phyloP scores from a whole-genome alignment of 53 echinoderm and acorn worm species.

The Stichopus horrens region DNA sequence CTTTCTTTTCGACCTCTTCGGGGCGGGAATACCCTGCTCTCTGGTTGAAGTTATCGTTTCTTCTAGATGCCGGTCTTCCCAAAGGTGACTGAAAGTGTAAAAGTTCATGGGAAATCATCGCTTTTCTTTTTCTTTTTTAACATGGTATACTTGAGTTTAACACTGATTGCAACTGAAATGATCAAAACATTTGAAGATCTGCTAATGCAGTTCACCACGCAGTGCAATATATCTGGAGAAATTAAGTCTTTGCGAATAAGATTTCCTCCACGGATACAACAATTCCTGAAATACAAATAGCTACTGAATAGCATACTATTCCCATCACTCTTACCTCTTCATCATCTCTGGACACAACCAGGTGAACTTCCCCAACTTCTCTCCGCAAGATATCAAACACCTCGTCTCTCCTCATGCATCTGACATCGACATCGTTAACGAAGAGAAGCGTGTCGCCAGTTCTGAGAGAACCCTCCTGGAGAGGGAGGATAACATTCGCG shows the following conservation, averaged over 20 bases:
- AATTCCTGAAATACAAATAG: too few relatives aligned
- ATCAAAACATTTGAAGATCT: too few relatives aligned
- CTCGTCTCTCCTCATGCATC: constrained; percentile 72
- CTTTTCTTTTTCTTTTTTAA: too few relatives aligned
- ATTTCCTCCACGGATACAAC: too few relatives aligned
- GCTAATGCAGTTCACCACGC: too few relatives aligned
- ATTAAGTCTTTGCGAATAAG: too few relatives aligned
- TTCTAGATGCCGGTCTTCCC: background rate
- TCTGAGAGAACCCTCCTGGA: constrained; percentile 82
- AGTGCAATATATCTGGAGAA: too few relatives aligned
- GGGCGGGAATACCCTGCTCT: background rate
- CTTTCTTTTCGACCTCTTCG: constrained; percentile 13
- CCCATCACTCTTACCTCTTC: constrained; percentile 53
- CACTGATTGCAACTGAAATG: too few relatives aligned
- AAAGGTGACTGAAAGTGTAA: background rate
- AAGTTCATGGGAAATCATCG: background rate
- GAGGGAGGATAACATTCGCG: background rate
- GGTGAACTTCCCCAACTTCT: constrained; percentile 60
- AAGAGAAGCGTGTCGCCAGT: constrained; percentile 75
- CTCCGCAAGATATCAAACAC: constrained; percentile 74
- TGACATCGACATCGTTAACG: constrained; percentile 70
- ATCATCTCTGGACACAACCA: constrained; percentile 69
- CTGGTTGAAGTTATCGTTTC: constrained; percentile 27
- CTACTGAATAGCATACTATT: background rate
- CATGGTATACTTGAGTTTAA: too few relatives aligned